Base-by-base conservation (phyloP, 2,113 vertebrate species). In the Prietella phreatophila region DNA sequence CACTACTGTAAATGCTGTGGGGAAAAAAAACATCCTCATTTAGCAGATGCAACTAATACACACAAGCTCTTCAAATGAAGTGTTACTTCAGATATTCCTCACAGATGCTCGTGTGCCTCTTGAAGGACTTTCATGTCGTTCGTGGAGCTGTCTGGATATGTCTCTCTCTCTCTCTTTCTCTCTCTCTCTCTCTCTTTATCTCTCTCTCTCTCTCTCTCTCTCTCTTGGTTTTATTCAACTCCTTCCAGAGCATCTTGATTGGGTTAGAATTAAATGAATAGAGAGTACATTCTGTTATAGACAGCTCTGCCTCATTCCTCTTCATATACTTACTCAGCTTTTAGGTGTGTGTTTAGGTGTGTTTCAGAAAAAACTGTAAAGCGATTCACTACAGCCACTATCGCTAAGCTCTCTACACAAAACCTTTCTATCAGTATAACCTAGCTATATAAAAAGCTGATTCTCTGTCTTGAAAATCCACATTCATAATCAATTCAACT, bases 191-290 rank as follows among this genome's bases (percentile, higher is more conserved):
- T 76, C 73, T 76, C 39, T 42, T 39, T 47, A 6, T 53, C 0
- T 53, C 10, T 42, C 30, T 36, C 30, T 53, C 53, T 55, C 11
- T 55, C 53, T 55, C 53, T 75, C 71, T 78, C 73, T 76, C 75
- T 78, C 27, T 17, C 78, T 36, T 1, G 0, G 1, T 82, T 60
- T 14, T 60, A 36, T 58, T 81, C 30, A 81, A 81, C n/a, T 56
- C 53, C 50, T 81, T 81, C 78, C 78, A 81, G 78, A 81, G n/a
- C 50, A 80, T 55, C 53, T 58, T 81, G 53, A 81, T 56, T 56
- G 78, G 78, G n/a, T 81, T 81, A 33, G 33, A 81, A 10, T 81
- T 53, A 81, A 56, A n/a, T 56, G 17, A 81, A 81, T 81, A 0
- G n/a, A 58, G 19, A 81, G 20, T 58, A 19, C 15, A 22, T 60